phyloP scores from a whole-genome alignment of 2,888 invertebrate genomes.

The Lepidochrysops patricia region DNA sequence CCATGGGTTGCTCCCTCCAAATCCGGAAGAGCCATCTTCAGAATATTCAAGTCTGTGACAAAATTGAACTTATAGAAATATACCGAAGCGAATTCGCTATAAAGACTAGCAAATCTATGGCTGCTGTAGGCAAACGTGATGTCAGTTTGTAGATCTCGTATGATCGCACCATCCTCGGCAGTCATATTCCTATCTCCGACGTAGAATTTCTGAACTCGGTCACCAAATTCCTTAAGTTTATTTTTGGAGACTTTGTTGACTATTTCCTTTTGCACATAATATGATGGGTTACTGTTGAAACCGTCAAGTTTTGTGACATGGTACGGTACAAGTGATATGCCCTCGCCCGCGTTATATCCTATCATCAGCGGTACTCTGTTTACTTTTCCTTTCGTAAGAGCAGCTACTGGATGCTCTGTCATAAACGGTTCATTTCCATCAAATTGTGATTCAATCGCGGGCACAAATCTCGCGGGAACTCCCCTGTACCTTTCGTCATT shows the following conservation, averaged over 20 bases:
- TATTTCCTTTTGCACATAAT: constrained; percentile 30
- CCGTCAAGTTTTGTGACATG: constrained; percentile 26
- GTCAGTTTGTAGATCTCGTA: constrained; percentile 27
- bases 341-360: constrained; percentile 34
- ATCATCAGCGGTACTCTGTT: constrained; percentile 32
- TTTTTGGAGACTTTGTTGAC: constrained; percentile 21
- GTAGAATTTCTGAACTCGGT: constrained; percentile 30
- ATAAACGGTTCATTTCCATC: constrained; percentile 30
- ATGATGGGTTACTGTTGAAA: constrained; percentile 27
- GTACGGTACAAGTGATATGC: constrained; percentile 24
- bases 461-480: constrained; percentile 33
- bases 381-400: constrained; percentile 27
- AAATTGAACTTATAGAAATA: constrained; percentile 31
- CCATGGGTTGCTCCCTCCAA: constrained; percentile 44
- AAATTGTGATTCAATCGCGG: constrained; percentile 35
- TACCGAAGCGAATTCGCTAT: constrained; percentile 19
- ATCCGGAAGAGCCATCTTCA: constrained; percentile 23
- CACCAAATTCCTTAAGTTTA: constrained; percentile 26
- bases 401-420: constrained; percentile 28
- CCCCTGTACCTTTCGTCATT: constrained; percentile 31
- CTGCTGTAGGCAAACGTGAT: constrained; percentile 28
- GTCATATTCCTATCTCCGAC: constrained; percentile 27
- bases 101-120: constrained; percentile 28
- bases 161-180: constrained; percentile 22
- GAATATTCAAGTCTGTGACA: constrained; percentile 30